phyloP scores from a whole-genome alignment of 2,113 vertebrate genomes.

The Eleginops maclovinus region DNA sequence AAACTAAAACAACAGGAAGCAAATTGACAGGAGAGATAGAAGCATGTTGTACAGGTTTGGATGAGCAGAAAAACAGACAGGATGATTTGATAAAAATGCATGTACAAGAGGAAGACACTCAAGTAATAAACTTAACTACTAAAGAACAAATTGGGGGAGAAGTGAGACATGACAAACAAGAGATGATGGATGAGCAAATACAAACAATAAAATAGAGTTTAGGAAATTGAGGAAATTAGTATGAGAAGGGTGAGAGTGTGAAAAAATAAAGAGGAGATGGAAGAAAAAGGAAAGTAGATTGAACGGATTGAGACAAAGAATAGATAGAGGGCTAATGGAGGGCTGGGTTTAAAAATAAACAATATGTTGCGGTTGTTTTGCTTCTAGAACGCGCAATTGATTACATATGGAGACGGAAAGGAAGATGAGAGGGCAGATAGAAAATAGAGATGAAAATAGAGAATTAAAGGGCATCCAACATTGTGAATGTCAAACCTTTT shows the following conservation, averaged over 20 bases:
- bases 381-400: constrained; percentile 26
- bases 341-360: constrained; percentile 16
- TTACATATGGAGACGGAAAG: constrained; percentile 5
- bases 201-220: constrained; percentile 5
- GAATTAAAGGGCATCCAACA: constrained; percentile 6
- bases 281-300: not conserved
- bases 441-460: constrained; percentile 22
- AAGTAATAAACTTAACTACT: constrained; percentile 4
- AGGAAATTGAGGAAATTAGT: constrained; percentile 7
- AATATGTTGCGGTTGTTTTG: constrained; percentile 15
- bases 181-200: too few species aligned
- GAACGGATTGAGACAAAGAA: not conserved
- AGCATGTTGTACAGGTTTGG: not conserved
- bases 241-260: not conserved
- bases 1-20: not conserved
- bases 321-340: too few species aligned
- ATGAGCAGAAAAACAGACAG: constrained; percentile 3
- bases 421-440: constrained; percentile 2
- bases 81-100: constrained; percentile 18
- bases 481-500: constrained; percentile 2
- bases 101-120: constrained; percentile 13
- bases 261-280: constrained; percentile 13
- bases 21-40: constrained; percentile 5
- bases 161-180: not conserved
- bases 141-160: not conserved